Evolutionary conservation across 2,888 invertebrate species (phyloP).

Genomic region (Synergus itoensis): DNA sequence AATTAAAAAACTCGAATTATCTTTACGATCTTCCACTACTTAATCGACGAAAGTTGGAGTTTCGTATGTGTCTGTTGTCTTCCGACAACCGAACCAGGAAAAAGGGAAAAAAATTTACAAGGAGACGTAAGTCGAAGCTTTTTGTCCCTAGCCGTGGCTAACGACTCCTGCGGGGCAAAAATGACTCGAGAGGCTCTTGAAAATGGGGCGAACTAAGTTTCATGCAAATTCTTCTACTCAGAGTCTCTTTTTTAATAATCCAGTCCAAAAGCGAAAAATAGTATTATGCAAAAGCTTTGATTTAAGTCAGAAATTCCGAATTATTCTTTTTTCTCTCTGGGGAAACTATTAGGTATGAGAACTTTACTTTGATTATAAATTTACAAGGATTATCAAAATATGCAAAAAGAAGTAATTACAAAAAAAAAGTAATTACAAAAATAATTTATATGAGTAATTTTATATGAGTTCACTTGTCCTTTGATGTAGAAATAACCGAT

Average conservation of each 20-base stretch:
- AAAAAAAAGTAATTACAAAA: too few species aligned
- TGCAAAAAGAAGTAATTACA: too few species aligned
- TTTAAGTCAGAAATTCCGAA: neutral
- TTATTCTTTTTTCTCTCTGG: too few species aligned
- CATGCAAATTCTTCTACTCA: constrained; percentile 11
- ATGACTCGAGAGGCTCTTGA: constrained; percentile 12
- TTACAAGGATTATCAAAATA: too few species aligned
- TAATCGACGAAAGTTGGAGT: constrained; percentile 3
- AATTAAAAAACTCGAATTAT: neutral
- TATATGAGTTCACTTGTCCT: too few species aligned
- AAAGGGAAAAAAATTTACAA: neutral
- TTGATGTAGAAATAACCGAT: too few species aligned
- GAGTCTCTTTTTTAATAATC: constrained; percentile 15
- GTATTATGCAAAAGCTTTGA: neutral
- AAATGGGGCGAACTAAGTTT: constrained; percentile 27
- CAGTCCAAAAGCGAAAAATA: neutral
- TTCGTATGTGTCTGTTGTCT: neutral
- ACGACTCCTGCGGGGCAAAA: constrained; percentile 33
- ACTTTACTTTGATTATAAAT: too few species aligned
- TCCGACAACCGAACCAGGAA: neutral
- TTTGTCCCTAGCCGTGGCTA: constrained; percentile 27
- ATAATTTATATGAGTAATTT: too few species aligned
- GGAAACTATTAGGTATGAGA: too few species aligned
- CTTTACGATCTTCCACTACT: neutral
- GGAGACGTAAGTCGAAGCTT: constrained; percentile 8